Evolutionary conservation across 2,797 vertebrate species (phyloP), one percentile per base, ranked within the genome.

Genomic region (Threskiornis aethiopicus): DNA sequence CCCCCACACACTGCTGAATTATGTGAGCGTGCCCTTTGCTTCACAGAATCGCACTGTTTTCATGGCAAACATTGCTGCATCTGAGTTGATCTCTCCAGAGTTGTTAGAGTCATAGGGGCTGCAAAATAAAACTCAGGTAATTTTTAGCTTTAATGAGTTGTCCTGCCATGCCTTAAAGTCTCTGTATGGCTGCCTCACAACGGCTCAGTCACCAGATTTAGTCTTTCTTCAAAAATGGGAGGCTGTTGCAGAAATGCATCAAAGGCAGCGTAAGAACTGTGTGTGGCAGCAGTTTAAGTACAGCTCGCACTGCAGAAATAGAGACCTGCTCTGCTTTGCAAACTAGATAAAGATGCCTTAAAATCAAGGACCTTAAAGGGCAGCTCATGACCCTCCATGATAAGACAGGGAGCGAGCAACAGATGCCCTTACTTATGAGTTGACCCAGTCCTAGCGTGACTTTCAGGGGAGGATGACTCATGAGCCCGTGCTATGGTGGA

Each of bases 401-500:
- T 52, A 20, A 72, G 46, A 25, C 21, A 55, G 28, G 24, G 21
- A 90, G 71, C 35, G 25, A 41, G 19, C 6, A 16, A 20, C 5
- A 57, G 21, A 21, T 52, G 24, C 18, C 28, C 37, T 78, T n/a
- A 12, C 25, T 21, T 33, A 12, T 0, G 1, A 42, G 29, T 1
- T 70, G 75, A 66, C 24, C 16, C 42, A 51, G 20, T 35, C 51
- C 42, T 59, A 22, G 46, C 22, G 16, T 61, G 66, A 66, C 83
- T 89, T 84, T 66, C 51, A 77, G 52, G 47, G 89, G 44, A 35
- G 16, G 24, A 26, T 19, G 22, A 41, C 18, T 72, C 54, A 9
- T 1, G 13, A 84, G 47, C 62, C 20, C 0, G 0, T 52, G 58
- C 25, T 66, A 5, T 1, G 2, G 22, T 59, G 75, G 33, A 57